Base-by-base conservation (phyloP, 2,113 vertebrate genomes). In the Halichoerus grypus region DNA sequence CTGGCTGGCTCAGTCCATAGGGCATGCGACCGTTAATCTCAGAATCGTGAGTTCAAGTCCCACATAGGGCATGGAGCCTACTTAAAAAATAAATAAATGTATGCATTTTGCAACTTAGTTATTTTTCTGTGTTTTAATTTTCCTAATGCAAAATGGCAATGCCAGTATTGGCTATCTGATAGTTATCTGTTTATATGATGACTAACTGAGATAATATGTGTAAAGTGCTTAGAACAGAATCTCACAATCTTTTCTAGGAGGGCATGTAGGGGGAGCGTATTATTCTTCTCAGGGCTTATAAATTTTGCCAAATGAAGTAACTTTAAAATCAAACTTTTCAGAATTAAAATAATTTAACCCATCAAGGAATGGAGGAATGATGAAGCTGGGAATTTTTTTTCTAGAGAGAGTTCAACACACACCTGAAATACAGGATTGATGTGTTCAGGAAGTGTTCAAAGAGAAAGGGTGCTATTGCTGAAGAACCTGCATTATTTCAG, bases 71-170 rank as follows among this genome's bases (percentile, higher is more conserved):
- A 77, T 10, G 74, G 3, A 18, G 26, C 26, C 26, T 77, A 49
- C 74, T 77, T 77, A 31, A 28, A 49, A 77, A 49, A 77, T 31
- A 49, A 77, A 28, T 49, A 49, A 31, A 49, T 21, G 22, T 19
- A 61, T 74, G 12, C 10, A 3, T 49, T 82, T 90, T 94, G 12
- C 4, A 57, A n/a, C 12, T 42, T 80, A 24, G 46, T 86, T 57
- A 39, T 42, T 39, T 55, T 74, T 87, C 21, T 92, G 5, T 83
- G 15, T 8, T n/a, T 88, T 95, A 55, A 33, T 57, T 87, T 88
- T 65, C 15, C 39, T 81, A 10, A 83, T 18, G 3, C 88, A 72
- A 74, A 81, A n/a, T 85, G 6, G 0, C 1, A 93, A 36, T 65
- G 11, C 16, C 16, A 67, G 59, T 55, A 83, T 59, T 28, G 88